phyloP scores from a whole-genome alignment of 2,888 invertebrate genomes.

The Salpingus planirostris region DNA sequence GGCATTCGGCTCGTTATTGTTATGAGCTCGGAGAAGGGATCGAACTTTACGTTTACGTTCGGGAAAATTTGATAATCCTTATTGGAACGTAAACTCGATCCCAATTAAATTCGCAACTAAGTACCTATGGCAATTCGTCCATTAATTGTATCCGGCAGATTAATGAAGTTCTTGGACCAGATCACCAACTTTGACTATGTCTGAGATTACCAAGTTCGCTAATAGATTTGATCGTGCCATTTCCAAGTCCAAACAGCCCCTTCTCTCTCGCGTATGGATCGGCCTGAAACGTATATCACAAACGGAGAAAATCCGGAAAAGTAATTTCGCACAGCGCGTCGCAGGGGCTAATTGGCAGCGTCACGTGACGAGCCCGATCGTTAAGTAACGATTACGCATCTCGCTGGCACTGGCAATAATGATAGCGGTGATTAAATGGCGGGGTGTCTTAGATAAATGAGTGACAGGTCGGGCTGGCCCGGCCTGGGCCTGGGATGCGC shows the following conservation, averaged over 20 bases:
- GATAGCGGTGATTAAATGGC: slow-evolving; percentile 41
- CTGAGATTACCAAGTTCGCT: slow-evolving; percentile 32
- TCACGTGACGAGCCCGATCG: too few relatives aligned
- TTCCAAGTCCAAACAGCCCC: too few relatives aligned
- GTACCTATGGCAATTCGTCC: slow-evolving; percentile 33
- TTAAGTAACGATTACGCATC: slow-evolving; percentile 30
- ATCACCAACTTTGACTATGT: slow-evolving; percentile 34
- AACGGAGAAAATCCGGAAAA: too few relatives aligned
- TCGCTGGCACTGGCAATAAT: slow-evolving; percentile 31
- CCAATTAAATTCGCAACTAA: slow-evolving; percentile 35
- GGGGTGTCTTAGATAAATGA: slow-evolving; percentile 42
- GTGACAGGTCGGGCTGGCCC: slow-evolving; percentile 38
- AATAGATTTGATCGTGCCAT: slow-evolving; percentile 14
- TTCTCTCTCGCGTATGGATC: too few relatives aligned
- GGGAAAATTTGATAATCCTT: slow-evolving; percentile 35
- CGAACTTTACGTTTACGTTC: too few relatives aligned
- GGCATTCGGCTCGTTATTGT: too few relatives aligned
- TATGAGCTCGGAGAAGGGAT: too few relatives aligned
- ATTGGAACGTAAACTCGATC: slow-evolving; percentile 28
- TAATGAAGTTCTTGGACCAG: slow-evolving; percentile 39
- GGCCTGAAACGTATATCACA: too few relatives aligned
- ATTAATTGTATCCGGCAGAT: slow-evolving; percentile 40
- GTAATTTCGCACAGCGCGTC: too few relatives aligned
- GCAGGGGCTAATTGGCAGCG: too few relatives aligned
- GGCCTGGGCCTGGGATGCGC: slow-evolving; percentile 29